Conservation (phyloP, 2,797 vertebrate genomes). For the Hylomyscus alleni region DNA sequence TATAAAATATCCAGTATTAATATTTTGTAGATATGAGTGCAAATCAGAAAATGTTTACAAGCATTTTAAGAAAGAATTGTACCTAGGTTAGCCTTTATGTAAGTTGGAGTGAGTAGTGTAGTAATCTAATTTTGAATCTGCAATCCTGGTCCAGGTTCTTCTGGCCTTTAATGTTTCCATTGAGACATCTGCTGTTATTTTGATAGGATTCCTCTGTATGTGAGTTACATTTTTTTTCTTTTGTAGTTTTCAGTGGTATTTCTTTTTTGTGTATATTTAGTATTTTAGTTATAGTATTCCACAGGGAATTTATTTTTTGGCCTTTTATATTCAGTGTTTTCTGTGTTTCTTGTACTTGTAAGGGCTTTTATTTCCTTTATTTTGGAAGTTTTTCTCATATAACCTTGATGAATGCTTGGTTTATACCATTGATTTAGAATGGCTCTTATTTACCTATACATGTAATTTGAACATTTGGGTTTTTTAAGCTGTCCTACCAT, state of each 20-base stretch:
- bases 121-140: background rate
- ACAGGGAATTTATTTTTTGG: background rate
- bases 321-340: background rate
- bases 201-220: background rate
- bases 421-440: background rate
- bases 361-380: background rate
- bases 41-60: background rate
- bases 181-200: background rate
- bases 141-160: background rate
- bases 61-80: background rate
- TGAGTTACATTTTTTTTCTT: background rate
- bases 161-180: background rate
- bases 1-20: background rate
- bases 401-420: background rate
- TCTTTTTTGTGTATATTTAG: background rate
- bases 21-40: background rate
- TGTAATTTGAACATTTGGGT: background rate
- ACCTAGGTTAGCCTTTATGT: background rate
- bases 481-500: background rate
- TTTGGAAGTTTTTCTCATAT: background rate
- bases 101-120: rapidly evolving
- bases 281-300: background rate
- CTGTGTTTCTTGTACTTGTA: background rate
- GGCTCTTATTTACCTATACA: background rate
- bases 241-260: background rate